phyloP scores from a whole-genome alignment of 2,888 invertebrate species.

The Leptopilina myrica region DNA sequence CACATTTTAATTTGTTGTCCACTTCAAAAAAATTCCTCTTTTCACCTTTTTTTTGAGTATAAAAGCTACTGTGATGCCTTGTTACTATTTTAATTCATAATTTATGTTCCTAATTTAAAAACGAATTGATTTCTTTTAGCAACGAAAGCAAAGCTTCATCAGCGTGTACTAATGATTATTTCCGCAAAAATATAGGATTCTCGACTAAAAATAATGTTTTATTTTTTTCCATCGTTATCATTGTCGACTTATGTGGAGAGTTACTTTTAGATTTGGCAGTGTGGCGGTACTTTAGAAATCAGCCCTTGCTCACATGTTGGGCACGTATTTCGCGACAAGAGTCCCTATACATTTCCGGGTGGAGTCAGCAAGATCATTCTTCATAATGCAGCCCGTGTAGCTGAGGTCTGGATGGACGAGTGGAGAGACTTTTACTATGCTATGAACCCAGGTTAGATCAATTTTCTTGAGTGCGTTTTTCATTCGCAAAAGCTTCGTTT shows the following conservation, averaged over 20 bases:
- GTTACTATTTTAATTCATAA: no score
- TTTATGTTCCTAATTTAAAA: no score
- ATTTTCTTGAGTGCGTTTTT: slow-evolving; percentile 49
- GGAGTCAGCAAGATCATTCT: slow-evolving; percentile 97
- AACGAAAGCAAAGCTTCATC: no score
- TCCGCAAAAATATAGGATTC: neutral
- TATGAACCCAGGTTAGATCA: slow-evolving; percentile 96
- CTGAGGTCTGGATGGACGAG: slow-evolving; percentile 99
- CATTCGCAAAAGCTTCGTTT: slow-evolving; percentile 24
- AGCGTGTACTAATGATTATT: neutral
- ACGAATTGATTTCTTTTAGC: no score
- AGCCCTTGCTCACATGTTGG: slow-evolving; percentile 97
- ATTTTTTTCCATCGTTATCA: neutral
- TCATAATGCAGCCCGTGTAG: slow-evolving; percentile 98
- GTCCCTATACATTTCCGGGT: slow-evolving; percentile 99
- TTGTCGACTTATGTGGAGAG: slow-evolving; percentile 49
- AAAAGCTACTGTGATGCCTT: no score
- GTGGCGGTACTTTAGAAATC: slow-evolving; percentile 96
- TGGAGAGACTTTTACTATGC: slow-evolving; percentile 99
- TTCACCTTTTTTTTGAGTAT: no score
- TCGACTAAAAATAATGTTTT: slow-evolving; percentile 8
- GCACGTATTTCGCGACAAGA: slow-evolving; percentile 98
- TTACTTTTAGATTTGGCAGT: slow-evolving; percentile 93
- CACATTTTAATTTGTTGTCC: no score
- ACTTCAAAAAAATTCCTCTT: no score